Percentiles rank a stretch among this genome's conserved stretches.
Conservation (phyloP, 2,888 invertebrate genomes). For the Agrotis clavis region DNA sequence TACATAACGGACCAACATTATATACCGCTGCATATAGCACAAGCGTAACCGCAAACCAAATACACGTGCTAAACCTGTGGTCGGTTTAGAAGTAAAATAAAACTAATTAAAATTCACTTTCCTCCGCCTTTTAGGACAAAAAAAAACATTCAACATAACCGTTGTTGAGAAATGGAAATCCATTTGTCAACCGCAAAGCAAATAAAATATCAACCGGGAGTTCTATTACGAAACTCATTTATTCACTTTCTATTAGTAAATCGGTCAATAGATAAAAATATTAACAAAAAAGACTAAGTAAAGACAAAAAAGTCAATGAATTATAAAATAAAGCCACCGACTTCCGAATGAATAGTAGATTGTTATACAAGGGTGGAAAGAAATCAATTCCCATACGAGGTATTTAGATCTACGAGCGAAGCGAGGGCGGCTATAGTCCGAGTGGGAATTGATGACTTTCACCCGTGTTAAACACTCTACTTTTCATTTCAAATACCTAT, state of each 20-base stretch:
- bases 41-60: conserved; percentile 31
- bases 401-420: too few relatives aligned
- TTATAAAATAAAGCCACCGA: too few relatives aligned
- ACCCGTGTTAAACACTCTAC: too few relatives aligned
- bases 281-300: too few relatives aligned
- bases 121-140: not conserved
- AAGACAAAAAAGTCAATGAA: too few relatives aligned
- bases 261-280: not conserved
- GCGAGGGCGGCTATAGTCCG: too few relatives aligned
- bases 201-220: not conserved
- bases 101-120: conserved; percentile 21
- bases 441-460: too few relatives aligned
- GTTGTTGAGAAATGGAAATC: conserved; percentile 3
- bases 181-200: conserved; percentile 10
- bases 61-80: conserved; percentile 4
- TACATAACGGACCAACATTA: conserved; percentile 3
- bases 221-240: not conserved
- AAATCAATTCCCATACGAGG: too few relatives aligned
- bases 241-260: not conserved
- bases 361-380: too few relatives aligned
- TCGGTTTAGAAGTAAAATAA: conserved; percentile 7
- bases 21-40: not conserved
- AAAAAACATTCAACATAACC: not conserved
- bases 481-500: too few relatives aligned
- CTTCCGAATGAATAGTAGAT: too few relatives aligned